A percentile compares a stretch with the other conserved stretches of the same genome.
phyloP scores from a whole-genome alignment of 2,797 vertebrate species.

The Gallinago nigripennis region DNA sequence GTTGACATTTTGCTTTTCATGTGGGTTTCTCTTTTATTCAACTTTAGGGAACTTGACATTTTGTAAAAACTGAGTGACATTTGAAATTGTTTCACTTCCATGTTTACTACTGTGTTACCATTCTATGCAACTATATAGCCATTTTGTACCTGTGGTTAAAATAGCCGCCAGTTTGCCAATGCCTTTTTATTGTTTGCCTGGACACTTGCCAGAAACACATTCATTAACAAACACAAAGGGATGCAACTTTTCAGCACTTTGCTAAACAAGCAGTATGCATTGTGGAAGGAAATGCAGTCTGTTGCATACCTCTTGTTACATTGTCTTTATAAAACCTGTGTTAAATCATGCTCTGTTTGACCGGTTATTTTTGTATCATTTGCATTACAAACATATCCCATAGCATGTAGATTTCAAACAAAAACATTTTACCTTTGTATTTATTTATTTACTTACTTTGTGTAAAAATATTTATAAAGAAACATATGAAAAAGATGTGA shows the following conservation, averaged over 20 bases:
- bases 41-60: constrained; percentile 20
- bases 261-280: constrained; percentile 21
- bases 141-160: constrained; percentile 21
- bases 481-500: constrained; percentile 10
- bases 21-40: constrained; percentile 6
- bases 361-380: background rate
- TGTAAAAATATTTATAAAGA: constrained; percentile 44
- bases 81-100: constrained; percentile 25
- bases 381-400: background rate
- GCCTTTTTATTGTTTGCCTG: constrained; percentile 62
- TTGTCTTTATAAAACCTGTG: background rate
- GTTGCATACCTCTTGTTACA: constrained; percentile 11
- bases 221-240: constrained; percentile 4
- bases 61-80: constrained; percentile 19
- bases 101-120: constrained; percentile 38
- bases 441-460: constrained; percentile 23
- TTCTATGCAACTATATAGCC: background rate
- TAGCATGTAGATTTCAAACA: background rate
- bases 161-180: constrained; percentile 48
- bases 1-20: background rate
- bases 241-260: constrained; percentile 34
- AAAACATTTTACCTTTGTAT: background rate
- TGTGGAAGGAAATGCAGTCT: background rate
- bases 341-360: constrained; percentile 6
- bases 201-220: background rate